Evolutionary conservation across 2,797 vertebrate genomes (phyloP), one percentile per base, ranked within the genome.

Genomic region (Lithobates sylvaticus): DNA sequence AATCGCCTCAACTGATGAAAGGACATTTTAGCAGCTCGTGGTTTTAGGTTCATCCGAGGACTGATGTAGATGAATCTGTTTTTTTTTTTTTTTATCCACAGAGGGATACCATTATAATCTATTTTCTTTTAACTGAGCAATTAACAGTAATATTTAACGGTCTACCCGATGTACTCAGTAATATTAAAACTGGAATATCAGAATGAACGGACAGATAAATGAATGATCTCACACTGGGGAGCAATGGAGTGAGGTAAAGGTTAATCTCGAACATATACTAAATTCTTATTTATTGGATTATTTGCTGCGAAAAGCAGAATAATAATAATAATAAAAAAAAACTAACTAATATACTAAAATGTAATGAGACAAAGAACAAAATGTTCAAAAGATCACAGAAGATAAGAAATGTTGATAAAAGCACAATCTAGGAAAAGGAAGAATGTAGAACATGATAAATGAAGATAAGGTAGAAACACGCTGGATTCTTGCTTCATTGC

Each of bases 171-270:
- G 21, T 58, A 8, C 54, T 23, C 21, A 58, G 21, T 58, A 58
- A 21, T 21, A 12, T 67, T 27, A 13, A 61, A 67, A 42, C 26
- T 44, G 9, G 42, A 58, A 16, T 50, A 83, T 21, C 5, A 78
- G 61, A 32, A 76, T 18, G 32, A 27, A n/a, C 54, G 21, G 69
- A 16, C 2, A 67, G 29, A 58, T 39, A 67, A 23, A 54, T 10
- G 26, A 44, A 23, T 27, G 32, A 42, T 39, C 18, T 54, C 21
- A 69, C 23, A 42, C 16, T 32, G 18, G 76, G 64, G 75, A 47
- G n/a, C 50, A 58, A 21, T 74, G 69, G 69, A 76, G 84, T 86
- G 84, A 81, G 81, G 78, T 81, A 83, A 86, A 13, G n/a, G 54
- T 67, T 15, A 78, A 81, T 64, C 68, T 26, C 39, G 73, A 50